A percentile compares a stretch with the other conserved stretches of the same genome.
Evolutionary conservation across 2,113 vertebrate genomes (phyloP).

Genomic region (Ceuthmochares aereus): DNA sequence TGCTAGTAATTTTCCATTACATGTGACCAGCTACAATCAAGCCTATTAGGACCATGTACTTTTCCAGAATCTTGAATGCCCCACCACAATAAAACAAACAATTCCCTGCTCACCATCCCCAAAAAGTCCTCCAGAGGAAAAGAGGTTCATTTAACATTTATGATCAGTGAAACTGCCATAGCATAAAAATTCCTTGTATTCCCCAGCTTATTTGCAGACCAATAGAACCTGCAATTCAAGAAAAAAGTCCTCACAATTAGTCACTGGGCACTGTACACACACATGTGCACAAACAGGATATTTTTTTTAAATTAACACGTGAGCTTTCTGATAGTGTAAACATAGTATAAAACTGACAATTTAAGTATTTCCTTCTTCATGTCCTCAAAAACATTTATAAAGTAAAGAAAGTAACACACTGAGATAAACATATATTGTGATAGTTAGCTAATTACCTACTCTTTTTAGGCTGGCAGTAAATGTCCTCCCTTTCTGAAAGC

Average conservation of each 20-base stretch:
- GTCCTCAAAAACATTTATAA: background rate
- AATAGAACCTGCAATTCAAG: constrained; percentile 41
- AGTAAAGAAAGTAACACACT: background rate
- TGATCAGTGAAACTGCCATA: background rate
- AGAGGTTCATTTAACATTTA: background rate
- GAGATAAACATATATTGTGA: background rate
- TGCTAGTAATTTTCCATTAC: background rate
- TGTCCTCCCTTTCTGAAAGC: fast-evolving
- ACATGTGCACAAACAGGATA: background rate
- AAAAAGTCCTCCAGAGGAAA: background rate
- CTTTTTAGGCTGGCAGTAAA: background rate
- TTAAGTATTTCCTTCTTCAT: constrained; percentile 25
- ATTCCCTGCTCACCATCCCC: fast-evolving
- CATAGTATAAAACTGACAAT: constrained; percentile 2
- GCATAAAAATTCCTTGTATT: constrained; percentile 17
- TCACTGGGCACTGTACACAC: background rate
- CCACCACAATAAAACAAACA: background rate
- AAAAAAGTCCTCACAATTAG: constrained; percentile 40
- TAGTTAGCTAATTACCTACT: background rate
- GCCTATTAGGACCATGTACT: background rate
- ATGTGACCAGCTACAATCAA: background rate
- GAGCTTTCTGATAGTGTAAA: constrained; percentile 12
- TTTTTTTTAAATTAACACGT: constrained; percentile 9
- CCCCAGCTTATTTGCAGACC: background rate
- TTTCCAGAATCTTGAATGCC: background rate